Conservation (phyloP, 2,797 vertebrate species). For the Danionella dracula region DNA sequence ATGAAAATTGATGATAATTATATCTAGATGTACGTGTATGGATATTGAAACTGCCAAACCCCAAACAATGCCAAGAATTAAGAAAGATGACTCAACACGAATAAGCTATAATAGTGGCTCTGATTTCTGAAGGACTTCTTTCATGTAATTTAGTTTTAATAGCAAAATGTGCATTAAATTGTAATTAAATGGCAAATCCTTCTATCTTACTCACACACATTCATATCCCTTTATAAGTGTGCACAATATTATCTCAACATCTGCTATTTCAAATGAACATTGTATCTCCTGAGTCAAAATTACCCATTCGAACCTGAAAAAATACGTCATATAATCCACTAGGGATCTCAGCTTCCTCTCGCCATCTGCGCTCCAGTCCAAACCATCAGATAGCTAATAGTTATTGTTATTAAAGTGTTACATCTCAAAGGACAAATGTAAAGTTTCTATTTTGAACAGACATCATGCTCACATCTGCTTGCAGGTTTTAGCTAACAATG, state of each 20-base stretch:
- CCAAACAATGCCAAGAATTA: conserved; percentile 10
- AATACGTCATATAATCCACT: conserved; percentile 60
- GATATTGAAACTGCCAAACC: conserved; percentile 13
- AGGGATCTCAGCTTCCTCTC: conserved; percentile 63
- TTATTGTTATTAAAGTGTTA: conserved; percentile 29
- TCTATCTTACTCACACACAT: not conserved
- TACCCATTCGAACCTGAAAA: conserved; percentile 58
- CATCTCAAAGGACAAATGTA: conserved; percentile 27
- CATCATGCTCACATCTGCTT: conserved; percentile 5
- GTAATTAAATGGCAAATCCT: conserved; percentile 6
- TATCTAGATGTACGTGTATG: not conserved
- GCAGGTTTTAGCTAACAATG: too few relatives aligned
- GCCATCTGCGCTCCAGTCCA: conserved; percentile 64
- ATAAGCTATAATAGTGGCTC: not conserved
- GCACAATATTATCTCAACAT: conserved; percentile 56
- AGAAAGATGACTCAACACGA: conserved; percentile 5
- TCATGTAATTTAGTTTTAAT: not conserved
- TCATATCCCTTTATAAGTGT: conserved; percentile 9
- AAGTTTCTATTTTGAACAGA: conserved; percentile 15
- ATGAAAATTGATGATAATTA: conserved; percentile 21
- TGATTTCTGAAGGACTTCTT: not conserved
- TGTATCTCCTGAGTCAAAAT: conserved; percentile 60
- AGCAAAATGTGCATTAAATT: not conserved
- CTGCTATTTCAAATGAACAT: conserved; percentile 63
- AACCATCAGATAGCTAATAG: conserved; percentile 37